Evolutionary conservation across 2,888 invertebrate genomes (phyloP), one percentile per base, ranked within the genome.

Genomic region (Nudaria mundana): DNA sequence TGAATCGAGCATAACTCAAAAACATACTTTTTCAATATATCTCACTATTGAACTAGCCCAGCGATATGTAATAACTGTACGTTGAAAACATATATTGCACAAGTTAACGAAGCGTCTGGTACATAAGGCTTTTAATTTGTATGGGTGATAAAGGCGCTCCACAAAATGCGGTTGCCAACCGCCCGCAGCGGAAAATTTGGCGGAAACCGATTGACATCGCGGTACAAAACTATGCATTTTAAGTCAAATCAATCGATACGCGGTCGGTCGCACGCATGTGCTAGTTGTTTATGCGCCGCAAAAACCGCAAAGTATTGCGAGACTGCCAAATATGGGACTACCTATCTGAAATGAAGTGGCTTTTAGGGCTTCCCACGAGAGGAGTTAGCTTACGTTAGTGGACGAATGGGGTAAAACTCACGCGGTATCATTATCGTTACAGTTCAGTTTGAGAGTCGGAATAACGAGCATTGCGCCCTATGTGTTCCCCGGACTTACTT

Each of bases 221-320:
- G 71, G 70, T 71, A 69, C 76, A 81, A 77, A 80, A 81, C 78
- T 79, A 78, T 81, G 78, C 79, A 80, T 82, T 85, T 83, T 81
- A 81, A 86, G 79, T 81, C 70, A 74, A 75, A 81, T 82, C 79
- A 83, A 86, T 87, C 82, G 82, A 82, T 82, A 74, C 62, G 83
- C 72, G 83, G 81, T 78, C 66, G 66, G 73, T 64, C 66, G 70
- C 76, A 68, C 81, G 80, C 78, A 76, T 76, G 81, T 76, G 81
- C 70, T 73, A 68, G 72, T 85, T 83, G 86, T 87, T 87, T 86
- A 87, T 87, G 85, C 66, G 63, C 83, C 84, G 63, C 85, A 84
- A 81, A 81, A 81, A 78, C 88, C 85, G 64, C 83, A 63, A 71
- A 73, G 76, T 83, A 79, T 78, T 80, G 84, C 71, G 74, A 74